A percentile compares a stretch with the other conserved stretches of the same genome.
These are phyloP conservation scores for Eilema depressum DNA, from an alignment of 2,888 invertebrate species.

Conservation along the genomic window DNA sequence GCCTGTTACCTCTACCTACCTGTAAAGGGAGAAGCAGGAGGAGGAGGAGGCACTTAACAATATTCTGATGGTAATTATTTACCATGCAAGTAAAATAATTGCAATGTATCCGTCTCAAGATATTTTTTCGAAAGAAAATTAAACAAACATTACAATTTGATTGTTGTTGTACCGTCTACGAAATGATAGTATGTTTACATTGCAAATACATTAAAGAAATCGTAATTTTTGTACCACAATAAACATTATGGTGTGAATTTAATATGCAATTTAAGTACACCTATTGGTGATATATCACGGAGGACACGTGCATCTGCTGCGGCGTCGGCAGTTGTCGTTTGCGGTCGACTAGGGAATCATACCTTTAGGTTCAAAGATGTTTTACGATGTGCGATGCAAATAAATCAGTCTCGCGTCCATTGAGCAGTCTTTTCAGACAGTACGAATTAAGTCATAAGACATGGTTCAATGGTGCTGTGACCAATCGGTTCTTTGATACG, in stretches of 20 bases:
- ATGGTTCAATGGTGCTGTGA: not conserved
- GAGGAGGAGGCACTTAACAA: too few species aligned
- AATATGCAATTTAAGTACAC: not conserved
- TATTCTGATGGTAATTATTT: too few species aligned
- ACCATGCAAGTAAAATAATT: not conserved
- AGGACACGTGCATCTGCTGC: too few species aligned
- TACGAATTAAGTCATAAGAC: not conserved
- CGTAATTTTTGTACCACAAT: conserved; percentile 1
- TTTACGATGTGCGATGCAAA: conserved; percentile 6
- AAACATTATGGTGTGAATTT: not conserved
- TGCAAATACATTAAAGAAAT: conserved; percentile 9
- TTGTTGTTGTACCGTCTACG: conserved; percentile 1
- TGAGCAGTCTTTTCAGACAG: not conserved
- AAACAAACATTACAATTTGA: conserved; percentile 11
- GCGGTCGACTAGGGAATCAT: too few species aligned
- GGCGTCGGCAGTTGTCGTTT: too few species aligned
- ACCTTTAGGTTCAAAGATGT: not conserved
- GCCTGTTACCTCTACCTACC: too few species aligned
- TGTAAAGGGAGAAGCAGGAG: too few species aligned
- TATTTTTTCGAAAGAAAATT: not conserved
- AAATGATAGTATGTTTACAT: conserved; percentile 5
- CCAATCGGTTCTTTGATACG: not conserved
- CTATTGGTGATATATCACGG: not conserved
- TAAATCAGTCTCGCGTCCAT: not conserved
- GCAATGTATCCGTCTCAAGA: not conserved